These are phyloP conservation scores for Halcyon chelicuti DNA, from an alignment of 2,797 vertebrate genomes.

Conservation along the genomic window DNA sequence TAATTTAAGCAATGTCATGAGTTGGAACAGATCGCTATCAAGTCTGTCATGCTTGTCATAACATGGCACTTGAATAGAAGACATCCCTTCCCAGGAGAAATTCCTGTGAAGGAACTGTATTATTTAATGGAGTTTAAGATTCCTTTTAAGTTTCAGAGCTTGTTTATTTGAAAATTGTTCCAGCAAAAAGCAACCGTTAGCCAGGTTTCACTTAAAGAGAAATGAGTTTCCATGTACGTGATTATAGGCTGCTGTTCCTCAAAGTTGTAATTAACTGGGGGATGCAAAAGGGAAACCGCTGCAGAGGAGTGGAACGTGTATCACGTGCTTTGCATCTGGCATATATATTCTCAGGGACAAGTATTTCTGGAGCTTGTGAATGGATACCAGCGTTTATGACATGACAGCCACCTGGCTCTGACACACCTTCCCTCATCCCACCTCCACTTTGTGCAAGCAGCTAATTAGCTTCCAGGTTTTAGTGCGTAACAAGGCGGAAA, in stretches of 20 bases:
- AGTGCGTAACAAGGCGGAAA: not conserved
- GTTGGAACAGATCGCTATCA: conserved; percentile 81
- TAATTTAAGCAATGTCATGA: conserved; percentile 83
- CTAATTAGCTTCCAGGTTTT: conserved; percentile 37
- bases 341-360: not conserved
- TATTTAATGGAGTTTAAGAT: conserved; percentile 79
- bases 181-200: conserved; percentile 41
- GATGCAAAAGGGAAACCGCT: not conserved
- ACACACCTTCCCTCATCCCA: not conserved
- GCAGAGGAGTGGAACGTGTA: not conserved
- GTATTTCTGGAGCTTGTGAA: not conserved
- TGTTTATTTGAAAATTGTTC: conserved; percentile 71
- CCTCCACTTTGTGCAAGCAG: not conserved
- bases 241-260: not conserved
- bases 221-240: conserved; percentile 8
- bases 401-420: not conserved
- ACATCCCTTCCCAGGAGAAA: conserved; percentile 78
- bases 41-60: conserved; percentile 83
- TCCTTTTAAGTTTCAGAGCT: conserved; percentile 68
- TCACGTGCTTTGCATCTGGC: not conserved
- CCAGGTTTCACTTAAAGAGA: conserved; percentile 48
- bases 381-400: not conserved
- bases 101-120: conserved; percentile 69
- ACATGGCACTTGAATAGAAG: conserved; percentile 78
- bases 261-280: conserved; percentile 45